These are phyloP conservation scores for Danionella dracula DNA, from an alignment of 2,797 vertebrate species.

Conservation along the genomic window DNA sequence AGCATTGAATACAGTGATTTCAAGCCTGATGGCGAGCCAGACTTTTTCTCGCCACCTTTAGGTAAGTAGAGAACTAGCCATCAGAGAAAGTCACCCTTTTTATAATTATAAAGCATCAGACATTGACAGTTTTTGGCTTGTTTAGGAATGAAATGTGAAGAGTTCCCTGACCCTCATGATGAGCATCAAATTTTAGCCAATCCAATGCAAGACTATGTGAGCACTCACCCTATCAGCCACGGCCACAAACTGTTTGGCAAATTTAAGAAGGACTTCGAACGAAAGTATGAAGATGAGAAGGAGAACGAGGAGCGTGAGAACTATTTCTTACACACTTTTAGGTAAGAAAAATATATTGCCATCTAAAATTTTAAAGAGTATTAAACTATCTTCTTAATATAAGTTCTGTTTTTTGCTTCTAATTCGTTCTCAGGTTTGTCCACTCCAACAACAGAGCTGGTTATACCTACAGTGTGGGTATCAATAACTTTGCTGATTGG, in stretches of 20 bases:
- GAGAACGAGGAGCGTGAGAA: conserved; percentile 75
- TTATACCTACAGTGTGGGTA: not conserved
- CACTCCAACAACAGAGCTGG: not conserved
- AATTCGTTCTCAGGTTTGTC: not conserved
- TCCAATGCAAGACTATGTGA: conserved; percentile 79
- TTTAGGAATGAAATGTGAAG: conserved; percentile 64
- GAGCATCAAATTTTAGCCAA: conserved; percentile 76
- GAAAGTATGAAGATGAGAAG: conserved; percentile 49
- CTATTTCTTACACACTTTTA: conserved; percentile 73
- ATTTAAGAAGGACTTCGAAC: conserved; percentile 62
- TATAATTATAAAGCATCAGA: not conserved
- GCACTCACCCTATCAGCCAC: conserved; percentile 60
- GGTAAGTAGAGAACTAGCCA: conserved; percentile 43
- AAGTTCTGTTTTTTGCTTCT: not conserved
- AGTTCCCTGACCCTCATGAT: conserved; percentile 63
- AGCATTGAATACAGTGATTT: conserved; percentile 72
- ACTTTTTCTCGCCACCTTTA: conserved; percentile 63
- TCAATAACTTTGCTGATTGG: not conserved
- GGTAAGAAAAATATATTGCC: conserved; percentile 51
- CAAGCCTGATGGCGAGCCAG: conserved; percentile 54
- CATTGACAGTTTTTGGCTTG: not conserved
- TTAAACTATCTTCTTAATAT: not conserved
- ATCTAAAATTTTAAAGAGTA: too few relatives aligned
- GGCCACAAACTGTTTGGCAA: conserved; percentile 63
- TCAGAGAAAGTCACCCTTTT: not conserved